These are phyloP conservation scores for Vespertilio murinus DNA, from an alignment of 2,797 vertebrate genomes.

Conservation along the genomic window DNA sequence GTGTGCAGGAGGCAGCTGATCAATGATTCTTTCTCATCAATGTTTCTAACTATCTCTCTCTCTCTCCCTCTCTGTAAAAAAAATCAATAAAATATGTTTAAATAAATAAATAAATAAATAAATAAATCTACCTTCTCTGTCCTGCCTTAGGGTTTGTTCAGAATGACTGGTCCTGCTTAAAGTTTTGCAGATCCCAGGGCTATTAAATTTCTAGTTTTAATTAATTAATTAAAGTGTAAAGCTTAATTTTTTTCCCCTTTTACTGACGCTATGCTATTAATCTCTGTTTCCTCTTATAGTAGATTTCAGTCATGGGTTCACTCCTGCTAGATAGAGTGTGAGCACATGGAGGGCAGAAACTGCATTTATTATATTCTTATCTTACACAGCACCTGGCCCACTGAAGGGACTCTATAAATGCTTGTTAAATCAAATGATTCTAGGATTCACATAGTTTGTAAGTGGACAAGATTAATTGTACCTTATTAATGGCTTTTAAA, in stretches of 20 bases:
- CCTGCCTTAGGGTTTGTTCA: neutral
- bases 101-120: too few relatives aligned
- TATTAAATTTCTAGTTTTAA: neutral
- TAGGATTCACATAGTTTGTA: neutral
- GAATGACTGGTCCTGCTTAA: neutral
- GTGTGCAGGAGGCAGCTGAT: too few relatives aligned
- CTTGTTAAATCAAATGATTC: neutral
- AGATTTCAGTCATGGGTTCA: neutral
- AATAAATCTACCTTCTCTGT: neutral
- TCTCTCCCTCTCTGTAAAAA: too few relatives aligned
- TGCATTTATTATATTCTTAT: neutral
- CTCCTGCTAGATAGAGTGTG: neutral
- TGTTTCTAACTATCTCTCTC: too few relatives aligned
- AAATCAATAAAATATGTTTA: too few relatives aligned
- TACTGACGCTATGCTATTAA: neutral
- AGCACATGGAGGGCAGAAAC: neutral
- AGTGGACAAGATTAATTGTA: neutral
- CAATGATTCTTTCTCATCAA: too few relatives aligned
- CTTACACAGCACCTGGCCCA: neutral
- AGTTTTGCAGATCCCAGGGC: neutral
- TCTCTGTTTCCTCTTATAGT: neutral
- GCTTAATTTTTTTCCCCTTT: neutral
- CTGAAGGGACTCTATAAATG: neutral
- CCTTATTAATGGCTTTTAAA: neutral
- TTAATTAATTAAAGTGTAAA: neutral